Conservation (phyloP, 2,113 vertebrate genomes). For the Entomyzon cyanotis region DNA sequence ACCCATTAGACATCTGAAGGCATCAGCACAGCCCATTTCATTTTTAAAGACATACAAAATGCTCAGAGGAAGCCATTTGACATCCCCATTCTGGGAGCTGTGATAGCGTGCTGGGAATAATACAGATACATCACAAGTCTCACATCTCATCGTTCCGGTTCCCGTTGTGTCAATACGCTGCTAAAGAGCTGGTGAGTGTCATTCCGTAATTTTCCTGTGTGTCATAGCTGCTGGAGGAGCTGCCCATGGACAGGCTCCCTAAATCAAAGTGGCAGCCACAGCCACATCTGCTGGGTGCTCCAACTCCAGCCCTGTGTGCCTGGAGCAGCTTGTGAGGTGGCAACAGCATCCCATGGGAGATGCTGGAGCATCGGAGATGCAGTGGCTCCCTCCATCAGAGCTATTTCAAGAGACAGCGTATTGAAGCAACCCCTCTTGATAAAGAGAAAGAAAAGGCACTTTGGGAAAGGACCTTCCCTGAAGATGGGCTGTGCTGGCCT, state of each 20-base stretch:
- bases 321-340: background rate
- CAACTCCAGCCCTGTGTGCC: fast-evolving
- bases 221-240: background rate
- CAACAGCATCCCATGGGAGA: background rate
- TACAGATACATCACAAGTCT: background rate
- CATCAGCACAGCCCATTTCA: constrained; percentile 4
- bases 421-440: background rate
- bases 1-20: constrained; percentile 50
- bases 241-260: background rate
- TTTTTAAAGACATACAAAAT: background rate
- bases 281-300: background rate
- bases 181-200: background rate
- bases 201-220: background rate
- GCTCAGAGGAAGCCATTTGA: background rate
- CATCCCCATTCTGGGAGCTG: constrained; percentile 5
- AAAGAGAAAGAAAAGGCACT: background rate
- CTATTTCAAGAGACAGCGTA: fast-evolving
- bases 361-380: background rate
- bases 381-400: background rate
- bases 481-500: background rate
- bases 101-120: background rate
- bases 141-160: background rate
- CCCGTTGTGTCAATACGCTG: background rate
- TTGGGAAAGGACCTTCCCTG: background rate
- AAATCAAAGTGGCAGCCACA: background rate